These are phyloP conservation scores for Macrotis lagotis DNA, from an alignment of 2,113 vertebrate genomes.

Conservation along the genomic window DNA sequence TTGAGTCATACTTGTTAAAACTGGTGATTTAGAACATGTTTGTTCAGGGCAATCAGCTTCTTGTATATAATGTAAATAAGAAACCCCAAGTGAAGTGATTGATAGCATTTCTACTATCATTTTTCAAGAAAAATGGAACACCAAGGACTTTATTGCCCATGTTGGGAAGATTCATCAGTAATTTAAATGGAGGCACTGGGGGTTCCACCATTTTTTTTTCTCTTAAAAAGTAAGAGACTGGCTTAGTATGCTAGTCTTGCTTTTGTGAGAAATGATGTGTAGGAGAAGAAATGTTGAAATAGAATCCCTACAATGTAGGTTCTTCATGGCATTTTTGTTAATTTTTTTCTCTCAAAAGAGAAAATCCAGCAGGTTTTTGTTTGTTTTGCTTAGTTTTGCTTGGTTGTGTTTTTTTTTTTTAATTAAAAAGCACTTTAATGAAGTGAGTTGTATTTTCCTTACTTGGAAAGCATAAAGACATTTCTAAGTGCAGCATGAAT, in stretches of 20 bases:
- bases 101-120: constrained; percentile 11
- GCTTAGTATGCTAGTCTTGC: not conserved
- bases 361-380: not conserved
- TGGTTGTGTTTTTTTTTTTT: constrained; percentile 9
- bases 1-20: constrained; percentile 59
- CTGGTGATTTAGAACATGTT: constrained; percentile 41
- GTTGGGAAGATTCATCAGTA: not conserved
- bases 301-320: not conserved
- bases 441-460: constrained; percentile 1
- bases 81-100: constrained; percentile 22
- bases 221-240: not conserved
- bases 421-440: constrained; percentile 16
- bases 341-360: constrained; percentile 3
- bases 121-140: not conserved
- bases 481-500: not conserved
- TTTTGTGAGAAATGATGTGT: not conserved
- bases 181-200: not conserved
- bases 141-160: rapidly evolving
- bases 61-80: constrained; percentile 43
- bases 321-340: constrained; percentile 1
- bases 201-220: not conserved
- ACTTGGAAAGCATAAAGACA: not conserved
- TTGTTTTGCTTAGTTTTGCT: not conserved
- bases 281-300: not conserved
- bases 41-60: constrained; percentile 52